Conservation (phyloP, 2,797 vertebrate species). For the Loriculus beryllinus region DNA sequence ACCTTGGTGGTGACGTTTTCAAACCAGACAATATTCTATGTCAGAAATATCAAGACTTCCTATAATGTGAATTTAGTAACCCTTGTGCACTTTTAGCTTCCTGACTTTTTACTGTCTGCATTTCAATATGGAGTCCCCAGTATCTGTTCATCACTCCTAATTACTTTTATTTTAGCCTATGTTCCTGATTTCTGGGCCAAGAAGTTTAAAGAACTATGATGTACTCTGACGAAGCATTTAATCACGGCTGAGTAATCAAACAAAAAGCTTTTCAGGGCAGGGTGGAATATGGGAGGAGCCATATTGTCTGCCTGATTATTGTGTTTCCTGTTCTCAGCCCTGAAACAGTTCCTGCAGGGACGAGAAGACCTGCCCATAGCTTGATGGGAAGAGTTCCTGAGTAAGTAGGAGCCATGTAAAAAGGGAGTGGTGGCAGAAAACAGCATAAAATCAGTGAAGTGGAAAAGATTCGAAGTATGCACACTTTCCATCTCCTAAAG, state of each 20-base stretch:
- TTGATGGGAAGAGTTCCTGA: conserved; percentile 29
- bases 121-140: conserved; percentile 48
- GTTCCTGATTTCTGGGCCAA: conserved; percentile 57
- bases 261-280: conserved; percentile 66
- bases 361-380: conserved; percentile 32
- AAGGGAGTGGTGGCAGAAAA: conserved; percentile 36
- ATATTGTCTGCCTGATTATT: conserved; percentile 55
- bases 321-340: conserved; percentile 52
- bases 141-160: conserved; percentile 61
- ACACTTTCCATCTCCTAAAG: conserved; percentile 11
- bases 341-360: conserved; percentile 54
- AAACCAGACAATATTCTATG: neutral
- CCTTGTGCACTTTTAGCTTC: conserved; percentile 22
- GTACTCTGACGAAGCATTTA: conserved; percentile 57
- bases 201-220: conserved; percentile 58
- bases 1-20: conserved; percentile 13
- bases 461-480: neutral
- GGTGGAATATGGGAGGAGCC: conserved; percentile 63
- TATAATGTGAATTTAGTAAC: conserved; percentile 57
- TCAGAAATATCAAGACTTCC: conserved; percentile 60
- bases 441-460: conserved; percentile 11
- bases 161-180: conserved; percentile 66
- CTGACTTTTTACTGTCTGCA: conserved; percentile 33
- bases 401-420: conserved; percentile 27
- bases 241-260: conserved; percentile 68